Percentiles rank a stretch among this genome's conserved stretches.
phyloP scores from a whole-genome alignment of 2,113 vertebrate species.

The Nannobrachium achirus region DNA sequence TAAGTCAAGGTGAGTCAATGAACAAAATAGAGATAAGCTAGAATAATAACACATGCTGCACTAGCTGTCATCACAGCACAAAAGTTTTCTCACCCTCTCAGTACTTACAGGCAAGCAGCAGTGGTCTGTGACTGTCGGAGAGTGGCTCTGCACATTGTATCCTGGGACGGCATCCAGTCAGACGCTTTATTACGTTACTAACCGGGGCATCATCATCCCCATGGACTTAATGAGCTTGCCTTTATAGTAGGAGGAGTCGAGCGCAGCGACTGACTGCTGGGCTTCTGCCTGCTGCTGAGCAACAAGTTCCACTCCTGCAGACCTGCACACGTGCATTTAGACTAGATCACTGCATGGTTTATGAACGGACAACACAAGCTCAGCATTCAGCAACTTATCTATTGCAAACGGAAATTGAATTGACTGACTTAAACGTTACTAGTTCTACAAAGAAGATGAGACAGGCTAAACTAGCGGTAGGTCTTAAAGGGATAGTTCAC shows the following conservation, averaged over 20 bases:
- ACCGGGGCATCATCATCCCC: slow-evolving; percentile 58
- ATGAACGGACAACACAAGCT: too few relatives aligned
- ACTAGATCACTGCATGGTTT: too few relatives aligned
- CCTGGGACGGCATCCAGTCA: slow-evolving; percentile 60
- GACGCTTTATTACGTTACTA: slow-evolving; percentile 70
- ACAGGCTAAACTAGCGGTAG: too few relatives aligned
- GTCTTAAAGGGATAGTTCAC: too few relatives aligned
- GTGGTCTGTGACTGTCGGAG: slow-evolving; percentile 32
- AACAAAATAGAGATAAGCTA: neutral
- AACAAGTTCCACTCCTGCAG: slow-evolving; percentile 31
- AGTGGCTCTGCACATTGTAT: slow-evolving; percentile 57
- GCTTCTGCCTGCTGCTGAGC: slow-evolving; percentile 26
- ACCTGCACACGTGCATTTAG: neutral
- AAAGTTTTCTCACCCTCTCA: slow-evolving; percentile 15
- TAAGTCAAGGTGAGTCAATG: slow-evolving; percentile 45
- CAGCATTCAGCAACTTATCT: too few relatives aligned
- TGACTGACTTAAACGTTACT: too few relatives aligned
- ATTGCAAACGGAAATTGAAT: too few relatives aligned
- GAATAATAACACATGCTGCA: slow-evolving; percentile 14
- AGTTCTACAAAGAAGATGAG: too few relatives aligned
- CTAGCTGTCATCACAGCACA: slow-evolving; percentile 31
- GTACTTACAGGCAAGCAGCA: slow-evolving; percentile 63
- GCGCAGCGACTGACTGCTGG: neutral
- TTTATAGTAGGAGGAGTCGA: slow-evolving; percentile 59
- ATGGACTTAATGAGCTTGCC: slow-evolving; percentile 52